Base-by-base conservation (phyloP, 2,113 vertebrate genomes). In the Sander vitreus region DNA sequence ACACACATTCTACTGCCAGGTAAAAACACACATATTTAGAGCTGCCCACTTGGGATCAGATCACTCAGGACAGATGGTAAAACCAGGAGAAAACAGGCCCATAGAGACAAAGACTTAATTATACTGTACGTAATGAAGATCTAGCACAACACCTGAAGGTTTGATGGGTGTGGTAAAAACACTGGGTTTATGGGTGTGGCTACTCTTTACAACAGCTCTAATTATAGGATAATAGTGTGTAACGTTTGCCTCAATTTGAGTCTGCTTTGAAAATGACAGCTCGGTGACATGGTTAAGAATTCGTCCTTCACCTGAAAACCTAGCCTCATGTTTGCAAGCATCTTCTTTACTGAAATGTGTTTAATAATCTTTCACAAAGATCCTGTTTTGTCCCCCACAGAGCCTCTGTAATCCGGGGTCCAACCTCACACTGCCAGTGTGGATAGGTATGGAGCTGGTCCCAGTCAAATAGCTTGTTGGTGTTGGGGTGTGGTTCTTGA, bases 161-260 rank as follows among this genome's bases (percentile, higher is more conserved):
- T 84, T 73, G 48, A 69, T 62, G 78, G 86, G 83, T 90, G 88
- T 82, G 86, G 84, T 81, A 16, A 80, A 69, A 80, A 81, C 81
- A 78, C 57, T 70, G 62, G 80, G 79, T 84, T 80, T 67, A 47
- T 78, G 80, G 88, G 84, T 78, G 91, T 68, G 81, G 80, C 78
- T 48, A 36, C 53, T 63, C 76, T 58, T 79, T 63, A 33, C 19
- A 75, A 12, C 53, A 79, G 68, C 83, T 72, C 47, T 80, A 87
- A 85, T 89, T 88, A 90, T 86, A 83, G 85, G 85, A 81, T 89
- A 84, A 87, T 60, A 69, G 48, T 36, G 33, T 54, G 59, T 74
- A 70, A 58, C 11, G 4, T 73, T 78, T 66, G 64, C n/a, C 48
- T 73, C 19, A 27, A 67, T 65, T 45, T 43, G 33, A 66, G 47